phyloP scores from a whole-genome alignment of 2,113 vertebrate genomes.

The Nothobranchius kuhntae region DNA sequence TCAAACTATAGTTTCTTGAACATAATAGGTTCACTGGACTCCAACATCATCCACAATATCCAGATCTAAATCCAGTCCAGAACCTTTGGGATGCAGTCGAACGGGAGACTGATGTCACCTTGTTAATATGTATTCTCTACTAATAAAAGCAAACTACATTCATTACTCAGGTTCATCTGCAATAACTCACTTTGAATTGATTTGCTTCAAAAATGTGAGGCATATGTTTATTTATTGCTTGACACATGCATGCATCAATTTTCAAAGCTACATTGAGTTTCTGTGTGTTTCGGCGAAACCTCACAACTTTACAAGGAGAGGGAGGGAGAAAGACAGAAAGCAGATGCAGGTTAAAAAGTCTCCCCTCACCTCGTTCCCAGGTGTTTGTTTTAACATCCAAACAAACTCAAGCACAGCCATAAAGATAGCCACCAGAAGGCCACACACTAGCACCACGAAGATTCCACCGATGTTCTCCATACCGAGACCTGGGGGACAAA shows the following conservation, averaged over 20 bases:
- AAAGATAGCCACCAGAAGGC: conserved; percentile 95
- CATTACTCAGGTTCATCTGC: conserved; percentile 5
- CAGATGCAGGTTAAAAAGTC: conserved; percentile 77
- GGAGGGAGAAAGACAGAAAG: conserved; percentile 72
- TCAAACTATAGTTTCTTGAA: no score
- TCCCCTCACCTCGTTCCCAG: conserved; percentile 92
- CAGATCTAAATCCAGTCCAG: no score
- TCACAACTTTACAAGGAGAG: conserved; percentile 34
- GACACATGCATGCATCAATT: not conserved
- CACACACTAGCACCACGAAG: conserved; percentile 98
- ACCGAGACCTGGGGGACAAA: conserved; percentile 83
- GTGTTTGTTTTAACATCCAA: conserved; percentile 92
- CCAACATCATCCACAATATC: no score
- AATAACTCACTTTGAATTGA: not conserved
- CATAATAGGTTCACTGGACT: no score
- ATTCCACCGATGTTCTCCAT: conserved; percentile 99
- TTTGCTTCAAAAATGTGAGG: conserved; percentile 51
- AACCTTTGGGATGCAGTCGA: no score
- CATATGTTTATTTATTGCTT: conserved; percentile 67
- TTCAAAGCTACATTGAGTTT: not conserved
- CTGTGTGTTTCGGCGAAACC: conserved; percentile 35
- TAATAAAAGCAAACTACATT: conserved; percentile 16
- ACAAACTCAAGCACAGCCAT: conserved; percentile 98
- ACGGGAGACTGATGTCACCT: no score
- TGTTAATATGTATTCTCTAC: not conserved